Percentiles rank a stretch among this genome's conserved stretches.
Conservation (phyloP, 2,797 vertebrate species). For the Paguma larvata region DNA sequence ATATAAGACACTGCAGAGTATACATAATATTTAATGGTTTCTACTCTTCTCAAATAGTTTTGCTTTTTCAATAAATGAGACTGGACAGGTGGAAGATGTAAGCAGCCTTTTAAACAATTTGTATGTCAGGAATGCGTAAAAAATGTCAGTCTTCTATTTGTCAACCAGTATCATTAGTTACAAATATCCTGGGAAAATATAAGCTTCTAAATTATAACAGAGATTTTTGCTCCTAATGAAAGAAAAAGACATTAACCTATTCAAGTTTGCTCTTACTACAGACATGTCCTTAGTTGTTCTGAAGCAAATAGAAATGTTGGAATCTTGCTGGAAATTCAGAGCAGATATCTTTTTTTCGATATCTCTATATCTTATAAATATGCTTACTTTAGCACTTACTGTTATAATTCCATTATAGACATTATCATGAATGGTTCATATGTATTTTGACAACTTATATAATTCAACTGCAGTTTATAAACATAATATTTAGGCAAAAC, state of each 20-base stretch:
- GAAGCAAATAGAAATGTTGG: background rate
- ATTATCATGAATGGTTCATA: background rate
- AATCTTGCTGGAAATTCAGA: conserved; percentile 3
- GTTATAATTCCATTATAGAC: conserved; percentile 17
- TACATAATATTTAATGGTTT: background rate
- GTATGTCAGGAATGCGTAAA: background rate
- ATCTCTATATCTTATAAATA: conserved; percentile 9
- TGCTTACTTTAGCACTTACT: background rate
- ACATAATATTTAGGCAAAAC: conserved; percentile 26
- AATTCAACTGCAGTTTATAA: conserved; percentile 1
- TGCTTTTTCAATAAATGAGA: background rate
- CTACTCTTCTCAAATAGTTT: background rate
- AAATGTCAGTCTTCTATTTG: background rate
- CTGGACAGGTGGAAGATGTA: background rate
- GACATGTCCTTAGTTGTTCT: background rate
- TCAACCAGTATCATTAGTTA: background rate
- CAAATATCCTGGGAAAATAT: background rate
- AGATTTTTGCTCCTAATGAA: conserved; percentile 20
- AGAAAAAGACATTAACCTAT: background rate
- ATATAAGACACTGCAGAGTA: background rate
- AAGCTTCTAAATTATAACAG: background rate
- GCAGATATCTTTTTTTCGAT: background rate
- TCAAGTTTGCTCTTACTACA: background rate
- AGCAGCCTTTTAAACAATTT: conserved; percentile 36
- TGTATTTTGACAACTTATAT: background rate